phyloP scores from a whole-genome alignment of 2,113 vertebrate genomes.

The Pontoporia blainvillei region DNA sequence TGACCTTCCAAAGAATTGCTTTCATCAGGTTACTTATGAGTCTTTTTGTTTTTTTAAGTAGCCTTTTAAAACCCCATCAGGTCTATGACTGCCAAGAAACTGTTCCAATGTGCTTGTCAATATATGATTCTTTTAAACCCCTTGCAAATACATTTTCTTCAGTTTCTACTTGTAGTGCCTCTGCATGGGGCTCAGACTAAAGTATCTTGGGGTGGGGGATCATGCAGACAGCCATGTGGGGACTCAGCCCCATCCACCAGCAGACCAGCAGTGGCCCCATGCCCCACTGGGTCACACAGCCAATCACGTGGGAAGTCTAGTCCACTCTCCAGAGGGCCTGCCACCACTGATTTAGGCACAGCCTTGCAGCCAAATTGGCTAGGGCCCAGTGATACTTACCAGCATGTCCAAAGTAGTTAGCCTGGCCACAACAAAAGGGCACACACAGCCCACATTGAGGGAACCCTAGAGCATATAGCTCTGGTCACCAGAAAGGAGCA shows the following conservation, averaged over 20 bases:
- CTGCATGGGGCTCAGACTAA: neutral
- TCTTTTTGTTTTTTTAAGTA: neutral
- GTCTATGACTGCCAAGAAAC: neutral
- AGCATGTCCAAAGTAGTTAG: neutral
- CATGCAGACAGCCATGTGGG: neutral
- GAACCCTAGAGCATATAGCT: neutral
- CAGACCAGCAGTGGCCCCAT: neutral
- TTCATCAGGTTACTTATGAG: neutral
- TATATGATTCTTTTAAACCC: neutral
- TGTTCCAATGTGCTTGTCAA: neutral
- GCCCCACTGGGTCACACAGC: neutral
- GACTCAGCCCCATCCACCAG: neutral
- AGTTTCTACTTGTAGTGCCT: neutral
- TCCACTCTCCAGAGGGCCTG: neutral
- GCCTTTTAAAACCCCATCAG: neutral
- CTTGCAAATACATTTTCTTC: neutral
- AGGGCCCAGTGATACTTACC: neutral
- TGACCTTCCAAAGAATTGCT: neutral
- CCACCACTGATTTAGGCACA: neutral
- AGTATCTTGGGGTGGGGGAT: neutral
- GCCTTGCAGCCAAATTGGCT: neutral
- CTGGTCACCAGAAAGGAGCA: neutral
- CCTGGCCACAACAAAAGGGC: neutral
- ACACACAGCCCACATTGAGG: neutral
- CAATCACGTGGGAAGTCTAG: neutral